Percentiles rank a stretch among this genome's conserved stretches.
Evolutionary conservation across 2,113 vertebrate genomes (phyloP).

Genomic region (Micromys minutus): DNA sequence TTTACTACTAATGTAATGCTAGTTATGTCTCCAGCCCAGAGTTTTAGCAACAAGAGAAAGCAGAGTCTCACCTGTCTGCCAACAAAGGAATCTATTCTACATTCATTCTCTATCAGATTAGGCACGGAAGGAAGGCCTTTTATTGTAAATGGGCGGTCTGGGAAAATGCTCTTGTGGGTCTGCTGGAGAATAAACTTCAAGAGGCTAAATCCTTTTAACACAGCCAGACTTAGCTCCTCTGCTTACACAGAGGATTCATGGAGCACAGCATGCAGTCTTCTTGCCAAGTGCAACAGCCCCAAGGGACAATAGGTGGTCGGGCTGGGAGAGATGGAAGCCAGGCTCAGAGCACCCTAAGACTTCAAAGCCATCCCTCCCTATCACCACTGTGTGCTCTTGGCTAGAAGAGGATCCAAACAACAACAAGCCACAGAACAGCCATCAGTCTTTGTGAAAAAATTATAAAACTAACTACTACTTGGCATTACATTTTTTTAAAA

Average conservation of each 20-base stretch:
- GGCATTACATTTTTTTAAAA: neutral
- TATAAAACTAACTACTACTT: constrained; percentile 3
- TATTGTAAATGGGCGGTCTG: constrained; percentile 37
- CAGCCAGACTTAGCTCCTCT: constrained; percentile 57
- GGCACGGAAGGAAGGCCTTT: constrained; percentile 13
- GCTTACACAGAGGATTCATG: constrained; percentile 57
- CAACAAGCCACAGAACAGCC: constrained; percentile 8
- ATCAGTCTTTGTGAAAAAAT: constrained; percentile 24
- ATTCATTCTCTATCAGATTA: constrained; percentile 47
- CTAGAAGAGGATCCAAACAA: neutral
- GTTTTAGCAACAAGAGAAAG: constrained; percentile 59
- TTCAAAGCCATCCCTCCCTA: neutral
- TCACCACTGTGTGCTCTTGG: neutral
- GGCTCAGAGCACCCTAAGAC: neutral
- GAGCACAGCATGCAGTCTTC: neutral
- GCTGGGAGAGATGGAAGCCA: constrained; percentile 51
- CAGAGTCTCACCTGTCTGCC: constrained; percentile 56
- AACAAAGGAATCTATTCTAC: constrained; percentile 70
- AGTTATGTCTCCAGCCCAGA: constrained; percentile 63
- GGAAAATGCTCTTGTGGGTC: constrained; percentile 25
- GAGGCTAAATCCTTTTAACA: constrained; percentile 69
- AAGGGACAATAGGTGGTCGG: neutral
- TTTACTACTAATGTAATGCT: constrained; percentile 48
- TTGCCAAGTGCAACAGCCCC: constrained; percentile 61
- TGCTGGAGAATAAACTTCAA: constrained; percentile 57